Conservation (phyloP, 2,888 invertebrate species). For the Calameuta idolon region DNA sequence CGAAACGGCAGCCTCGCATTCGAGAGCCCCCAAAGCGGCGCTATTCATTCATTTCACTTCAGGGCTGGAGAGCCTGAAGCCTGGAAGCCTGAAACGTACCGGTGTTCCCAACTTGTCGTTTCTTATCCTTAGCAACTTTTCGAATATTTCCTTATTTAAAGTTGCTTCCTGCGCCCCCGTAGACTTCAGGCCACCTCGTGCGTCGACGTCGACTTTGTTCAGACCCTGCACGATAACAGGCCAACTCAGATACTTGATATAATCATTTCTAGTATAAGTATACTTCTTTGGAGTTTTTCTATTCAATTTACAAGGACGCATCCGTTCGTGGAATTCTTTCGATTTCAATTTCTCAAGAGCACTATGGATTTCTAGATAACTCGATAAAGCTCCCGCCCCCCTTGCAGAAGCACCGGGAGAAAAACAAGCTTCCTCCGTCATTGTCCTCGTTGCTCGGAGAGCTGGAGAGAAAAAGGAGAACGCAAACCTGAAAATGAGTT, state of each 20-base stretch:
- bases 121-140: neutral
- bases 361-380: neutral
- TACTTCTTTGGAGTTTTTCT: neutral
- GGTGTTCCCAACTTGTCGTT: neutral
- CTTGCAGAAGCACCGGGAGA: neutral
- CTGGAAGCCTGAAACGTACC: neutral
- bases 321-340: neutral
- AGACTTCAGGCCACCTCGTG: neutral
- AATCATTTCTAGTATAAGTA: neutral
- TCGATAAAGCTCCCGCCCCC: neutral
- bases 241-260: neutral
- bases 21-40: neutral
- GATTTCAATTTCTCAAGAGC: neutral
- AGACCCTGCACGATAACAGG: neutral
- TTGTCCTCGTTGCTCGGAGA: conserved; percentile 17
- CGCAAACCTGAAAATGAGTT: conserved; percentile 30
- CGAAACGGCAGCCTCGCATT: conserved; percentile 7
- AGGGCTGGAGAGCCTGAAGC: neutral
- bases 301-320: neutral
- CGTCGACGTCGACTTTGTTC: neutral
- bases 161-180: neutral
- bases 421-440: conserved; percentile 24
- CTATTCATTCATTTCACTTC: conserved; percentile 5
- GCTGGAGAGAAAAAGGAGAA: conserved; percentile 11
- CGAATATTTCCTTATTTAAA: neutral